Base-by-base conservation (phyloP, 2,888 invertebrate species). In the Maniola hyperantus region DNA sequence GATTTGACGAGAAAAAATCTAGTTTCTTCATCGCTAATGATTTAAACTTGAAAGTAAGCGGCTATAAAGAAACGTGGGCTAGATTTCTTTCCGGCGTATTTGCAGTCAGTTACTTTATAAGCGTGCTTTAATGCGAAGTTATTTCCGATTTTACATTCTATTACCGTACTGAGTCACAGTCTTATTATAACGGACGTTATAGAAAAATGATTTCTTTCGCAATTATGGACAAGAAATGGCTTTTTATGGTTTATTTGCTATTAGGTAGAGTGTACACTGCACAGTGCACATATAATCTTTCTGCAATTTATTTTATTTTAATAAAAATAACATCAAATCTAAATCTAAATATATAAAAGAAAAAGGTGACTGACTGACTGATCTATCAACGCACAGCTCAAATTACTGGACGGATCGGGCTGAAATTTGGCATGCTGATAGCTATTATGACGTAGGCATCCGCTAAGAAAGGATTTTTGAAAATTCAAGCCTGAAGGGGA, bases 21-120 rank as follows among this genome's bases (percentile, higher is more conserved):
- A 51, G 61, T 51, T 48, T 46, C 39, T n/a, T 33, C 46, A 46
- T 60, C 39, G 60, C 54, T 59, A 18, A 63, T 44, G 50, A 65
- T 69, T n/a, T n/a, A n/a, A n/a, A n/a, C n/a, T n/a, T 64, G 69
- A 67, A 66, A 71, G 68, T 68, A 51, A 64, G 57, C 70, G 66
- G 65, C 59, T 57, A 48, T 46, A 63, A 54, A 66, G 62, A 60
- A 65, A 65, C 65, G 66, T 66, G 55, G 64, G 68, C 69, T 54
- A 62, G 72, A 68, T 72, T 71, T 71, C 70, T 72, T 70, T 72
- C 71, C 71, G 71, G 66, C 69, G 61, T 42, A 65, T 53, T 65
- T 33, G 48, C 59, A 64, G 33, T 57, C 51, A 64, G 54, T 66
- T 66, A 48, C 65, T 65, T 64, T 69, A 69, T 66, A 69, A 62